Evolutionary conservation across 2,888 invertebrate genomes (phyloP).

Genomic region (Glyphotaelius pellucidus): DNA sequence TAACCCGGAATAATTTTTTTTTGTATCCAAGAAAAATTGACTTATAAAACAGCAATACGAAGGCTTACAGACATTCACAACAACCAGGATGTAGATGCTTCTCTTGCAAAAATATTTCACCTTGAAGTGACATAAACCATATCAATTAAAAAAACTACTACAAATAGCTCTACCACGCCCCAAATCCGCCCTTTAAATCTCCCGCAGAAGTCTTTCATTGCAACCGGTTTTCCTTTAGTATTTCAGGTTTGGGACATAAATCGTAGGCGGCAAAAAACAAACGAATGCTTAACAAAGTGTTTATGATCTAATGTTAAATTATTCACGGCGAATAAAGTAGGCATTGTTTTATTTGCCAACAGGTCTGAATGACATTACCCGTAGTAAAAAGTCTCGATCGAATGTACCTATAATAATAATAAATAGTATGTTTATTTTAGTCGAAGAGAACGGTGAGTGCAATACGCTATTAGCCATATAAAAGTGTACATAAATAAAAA

Average conservation of each 20-base stretch:
- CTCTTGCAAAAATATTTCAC: not conserved
- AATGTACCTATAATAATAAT: no score
- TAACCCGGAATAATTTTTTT: no score
- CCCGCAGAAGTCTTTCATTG: not conserved
- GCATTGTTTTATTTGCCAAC: conserved; percentile 2
- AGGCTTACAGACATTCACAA: not conserved
- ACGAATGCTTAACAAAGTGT: not conserved
- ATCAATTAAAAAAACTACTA: not conserved
- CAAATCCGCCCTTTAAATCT: not conserved
- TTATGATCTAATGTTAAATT: conserved; percentile 27
- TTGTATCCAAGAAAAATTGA: no score
- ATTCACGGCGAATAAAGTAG: not conserved
- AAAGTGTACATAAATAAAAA: no score
- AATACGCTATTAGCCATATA: no score
- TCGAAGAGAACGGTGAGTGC: no score
- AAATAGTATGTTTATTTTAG: no score
- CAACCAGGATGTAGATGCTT: not conserved
- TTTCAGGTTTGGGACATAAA: not conserved
- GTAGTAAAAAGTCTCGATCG: not conserved
- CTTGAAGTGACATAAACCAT: not conserved
- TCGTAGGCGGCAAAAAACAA: conserved; percentile 36
- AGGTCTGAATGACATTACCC: conserved; percentile 28
- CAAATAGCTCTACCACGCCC: not conserved
- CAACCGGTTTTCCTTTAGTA: conserved; percentile 11
- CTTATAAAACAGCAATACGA: not conserved